Percentiles rank a stretch among this genome's conserved stretches.
phyloP scores from a whole-genome alignment of 1,140 invertebrate genomes.

The Myzus persicae region DNA sequence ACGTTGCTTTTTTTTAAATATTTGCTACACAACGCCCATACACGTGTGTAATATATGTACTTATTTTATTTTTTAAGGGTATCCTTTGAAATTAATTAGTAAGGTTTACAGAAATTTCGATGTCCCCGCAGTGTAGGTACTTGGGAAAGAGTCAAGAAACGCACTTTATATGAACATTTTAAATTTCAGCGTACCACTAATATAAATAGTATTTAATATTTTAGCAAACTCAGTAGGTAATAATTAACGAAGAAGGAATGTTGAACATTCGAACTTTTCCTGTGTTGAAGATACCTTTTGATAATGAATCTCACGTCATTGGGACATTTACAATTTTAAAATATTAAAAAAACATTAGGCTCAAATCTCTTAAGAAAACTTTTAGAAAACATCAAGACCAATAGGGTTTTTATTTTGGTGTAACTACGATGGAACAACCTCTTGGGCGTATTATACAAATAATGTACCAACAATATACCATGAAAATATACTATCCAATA shows the following conservation, averaged over 20 bases:
- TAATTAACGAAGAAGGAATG: background rate
- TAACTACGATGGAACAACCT: background rate
- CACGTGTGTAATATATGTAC: background rate
- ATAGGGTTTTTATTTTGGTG: background rate
- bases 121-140: background rate
- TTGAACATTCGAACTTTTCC: background rate
- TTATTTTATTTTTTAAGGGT: background rate
- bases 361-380: background rate
- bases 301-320: background rate
- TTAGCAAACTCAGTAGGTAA: background rate
- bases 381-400: slow-evolving; percentile 1
- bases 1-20: background rate
- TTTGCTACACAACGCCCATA: background rate
- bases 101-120: background rate
- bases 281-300: background rate
- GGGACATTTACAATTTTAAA: background rate
- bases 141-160: background rate
- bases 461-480: too few species aligned
- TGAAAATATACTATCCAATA: too few species aligned
- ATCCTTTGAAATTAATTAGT: slow-evolving; percentile 1
- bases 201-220: background rate
- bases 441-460: background rate
- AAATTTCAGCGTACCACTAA: background rate
- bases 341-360: background rate
- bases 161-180: background rate